These are phyloP conservation scores for Polymixis lichenea DNA, from an alignment of 2,888 invertebrate species.

Conservation along the genomic window DNA sequence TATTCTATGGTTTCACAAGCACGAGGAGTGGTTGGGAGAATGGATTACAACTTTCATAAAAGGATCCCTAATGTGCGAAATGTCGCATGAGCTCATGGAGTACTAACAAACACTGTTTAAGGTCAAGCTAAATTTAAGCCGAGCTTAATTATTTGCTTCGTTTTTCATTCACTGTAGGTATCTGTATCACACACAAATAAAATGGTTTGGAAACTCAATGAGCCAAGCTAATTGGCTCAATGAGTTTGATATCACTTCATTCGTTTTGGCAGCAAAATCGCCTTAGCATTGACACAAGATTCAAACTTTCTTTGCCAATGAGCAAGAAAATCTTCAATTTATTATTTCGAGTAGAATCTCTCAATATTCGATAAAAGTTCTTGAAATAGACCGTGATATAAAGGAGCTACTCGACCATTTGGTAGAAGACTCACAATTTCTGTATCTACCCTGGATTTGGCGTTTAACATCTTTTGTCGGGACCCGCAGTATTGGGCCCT, in stretches of 20 bases:
- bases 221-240: background rate
- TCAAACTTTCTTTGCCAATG: background rate
- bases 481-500: constrained; percentile 17
- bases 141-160: background rate
- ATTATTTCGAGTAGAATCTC: background rate
- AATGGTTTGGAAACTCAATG: background rate
- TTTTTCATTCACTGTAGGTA: background rate
- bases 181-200: background rate
- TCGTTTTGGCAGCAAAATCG: background rate
- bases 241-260: background rate
- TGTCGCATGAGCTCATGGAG: background rate
- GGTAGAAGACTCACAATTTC: constrained; percentile 27
- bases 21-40: background rate
- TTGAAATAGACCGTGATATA: constrained; percentile 17
- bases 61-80: background rate
- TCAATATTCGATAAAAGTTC: background rate
- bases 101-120: background rate
- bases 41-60: background rate
- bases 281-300: background rate
- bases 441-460: constrained; percentile 9
- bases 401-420: constrained; percentile 31
- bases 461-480: constrained; percentile 41
- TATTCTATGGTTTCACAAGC: background rate
- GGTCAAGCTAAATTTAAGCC: background rate
- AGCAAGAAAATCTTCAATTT: background rate